These are phyloP conservation scores for Sakesphorus luctuosus DNA, from an alignment of 2,113 vertebrate species.

Conservation along the genomic window DNA sequence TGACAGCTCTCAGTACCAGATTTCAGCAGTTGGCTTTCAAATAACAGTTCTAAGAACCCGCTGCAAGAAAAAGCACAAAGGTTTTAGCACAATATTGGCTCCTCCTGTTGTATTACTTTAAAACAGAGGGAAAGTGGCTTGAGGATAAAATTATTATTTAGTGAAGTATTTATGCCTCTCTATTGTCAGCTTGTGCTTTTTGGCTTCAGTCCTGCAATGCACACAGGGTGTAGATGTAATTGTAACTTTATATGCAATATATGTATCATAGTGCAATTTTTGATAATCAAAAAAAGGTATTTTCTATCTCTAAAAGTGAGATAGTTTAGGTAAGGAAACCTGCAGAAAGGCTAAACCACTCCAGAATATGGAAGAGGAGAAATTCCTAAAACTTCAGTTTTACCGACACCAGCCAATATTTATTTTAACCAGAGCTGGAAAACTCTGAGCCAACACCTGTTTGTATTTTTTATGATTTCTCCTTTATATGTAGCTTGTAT, in stretches of 20 bases:
- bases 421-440: neutral
- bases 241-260: neutral
- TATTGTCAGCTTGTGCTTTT: neutral
- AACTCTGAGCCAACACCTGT: neutral
- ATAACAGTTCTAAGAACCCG: neutral
- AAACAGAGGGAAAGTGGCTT: neutral
- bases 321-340: neutral
- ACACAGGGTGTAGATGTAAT: neutral
- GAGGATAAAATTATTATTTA: neutral
- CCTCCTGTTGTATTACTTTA: neutral
- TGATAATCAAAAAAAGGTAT: neutral
- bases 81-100: conserved; percentile 21
- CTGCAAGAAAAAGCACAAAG: neutral
- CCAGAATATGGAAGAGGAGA: neutral
- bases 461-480: neutral
- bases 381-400: neutral
- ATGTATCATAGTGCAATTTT: neutral
- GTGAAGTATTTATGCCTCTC: neutral
- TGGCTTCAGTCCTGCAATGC: neutral
- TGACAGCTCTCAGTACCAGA: conserved; percentile 53
- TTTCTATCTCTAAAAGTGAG: neutral
- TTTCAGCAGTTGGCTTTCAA: conserved; percentile 43
- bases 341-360: neutral
- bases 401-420: neutral
- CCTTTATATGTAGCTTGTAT: neutral